phyloP scores from a whole-genome alignment of 2,797 vertebrate genomes.

The Halcyon smyrnensis region DNA sequence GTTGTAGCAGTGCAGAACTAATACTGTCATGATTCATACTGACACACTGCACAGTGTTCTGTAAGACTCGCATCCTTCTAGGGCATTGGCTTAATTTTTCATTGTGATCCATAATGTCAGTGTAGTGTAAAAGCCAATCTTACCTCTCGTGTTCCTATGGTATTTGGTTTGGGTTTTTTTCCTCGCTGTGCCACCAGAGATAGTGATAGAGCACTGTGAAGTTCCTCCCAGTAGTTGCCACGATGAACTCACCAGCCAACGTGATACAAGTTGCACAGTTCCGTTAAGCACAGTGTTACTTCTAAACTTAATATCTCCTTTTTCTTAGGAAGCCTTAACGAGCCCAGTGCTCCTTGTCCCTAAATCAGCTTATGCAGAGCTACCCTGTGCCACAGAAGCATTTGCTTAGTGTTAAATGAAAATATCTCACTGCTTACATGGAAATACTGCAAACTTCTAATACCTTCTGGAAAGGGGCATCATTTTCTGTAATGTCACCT shows the following conservation, averaged over 20 bases:
- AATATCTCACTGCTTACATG: not conserved
- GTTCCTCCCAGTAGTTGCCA: not conserved
- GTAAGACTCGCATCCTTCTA: not conserved
- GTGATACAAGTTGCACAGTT: fast-evolving
- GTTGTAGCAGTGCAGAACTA: conserved; percentile 5
- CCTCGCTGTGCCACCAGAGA: not conserved
- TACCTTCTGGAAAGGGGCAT: not conserved
- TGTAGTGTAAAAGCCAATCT: not conserved
- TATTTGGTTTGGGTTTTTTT: not conserved
- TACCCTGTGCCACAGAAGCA: fast-evolving
- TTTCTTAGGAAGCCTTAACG: not conserved
- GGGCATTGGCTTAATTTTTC: conserved; percentile 23
- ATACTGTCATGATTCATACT: conserved; percentile 12
- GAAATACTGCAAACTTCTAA: not conserved
- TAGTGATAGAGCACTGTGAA: not conserved
- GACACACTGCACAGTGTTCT: conserved; percentile 33
- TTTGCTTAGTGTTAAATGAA: not conserved
- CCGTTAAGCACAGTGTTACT: not conserved
- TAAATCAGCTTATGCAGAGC: not conserved
- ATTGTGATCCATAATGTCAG: conserved; percentile 28
- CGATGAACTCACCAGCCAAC: not conserved
- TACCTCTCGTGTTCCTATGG: not conserved
- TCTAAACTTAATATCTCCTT: not conserved
- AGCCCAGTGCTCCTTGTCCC: not conserved
- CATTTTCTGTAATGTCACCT: not conserved